These are phyloP conservation scores for Varroa destructor DNA, from an alignment of 1,140 invertebrate genomes.

Conservation along the genomic window DNA sequence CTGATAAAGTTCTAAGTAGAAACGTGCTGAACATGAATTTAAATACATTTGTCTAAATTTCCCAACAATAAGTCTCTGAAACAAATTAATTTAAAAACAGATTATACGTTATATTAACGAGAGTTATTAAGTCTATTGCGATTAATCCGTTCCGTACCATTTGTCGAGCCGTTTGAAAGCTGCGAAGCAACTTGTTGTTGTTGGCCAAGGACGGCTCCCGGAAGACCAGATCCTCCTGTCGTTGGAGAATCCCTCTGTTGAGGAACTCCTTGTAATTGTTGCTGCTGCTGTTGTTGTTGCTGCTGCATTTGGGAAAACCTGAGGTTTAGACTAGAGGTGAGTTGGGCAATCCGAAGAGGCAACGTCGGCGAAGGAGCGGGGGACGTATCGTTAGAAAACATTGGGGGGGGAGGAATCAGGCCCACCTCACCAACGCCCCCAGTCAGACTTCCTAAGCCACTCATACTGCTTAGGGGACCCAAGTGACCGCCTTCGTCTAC, in stretches of 20 bases:
- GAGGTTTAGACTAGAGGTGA: conserved; percentile 30
- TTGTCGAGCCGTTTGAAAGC: conserved; percentile 23
- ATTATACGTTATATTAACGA: too few relatives aligned
- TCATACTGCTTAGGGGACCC: background rate
- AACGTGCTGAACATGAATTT: too few relatives aligned
- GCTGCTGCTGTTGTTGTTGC: conserved; percentile 33
- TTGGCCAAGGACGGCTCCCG: background rate
- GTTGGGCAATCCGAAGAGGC: conserved; percentile 42
- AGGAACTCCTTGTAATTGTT: conserved; percentile 30
- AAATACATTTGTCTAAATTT: too few relatives aligned
- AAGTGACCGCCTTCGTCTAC: conserved; percentile 8
- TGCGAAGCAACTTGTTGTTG: background rate
- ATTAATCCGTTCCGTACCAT: background rate
- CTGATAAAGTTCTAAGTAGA: too few relatives aligned
- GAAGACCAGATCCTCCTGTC: background rate
- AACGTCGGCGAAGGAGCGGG: conserved; percentile 43
- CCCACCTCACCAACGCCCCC: conserved; percentile 65
- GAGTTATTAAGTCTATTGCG: too few relatives aligned
- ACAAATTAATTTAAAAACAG: too few relatives aligned
- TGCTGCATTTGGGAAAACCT: conserved; percentile 31
- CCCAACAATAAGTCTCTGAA: too few relatives aligned
- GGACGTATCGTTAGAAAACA: conserved; percentile 50
- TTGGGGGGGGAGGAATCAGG: conserved; percentile 81
- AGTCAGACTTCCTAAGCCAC: too few relatives aligned
- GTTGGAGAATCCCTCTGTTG: conserved; percentile 34